Percentiles rank a stretch among this genome's conserved stretches.
Conservation (phyloP, 2,113 vertebrate genomes). For the Epinephelus cyanopodus region DNA sequence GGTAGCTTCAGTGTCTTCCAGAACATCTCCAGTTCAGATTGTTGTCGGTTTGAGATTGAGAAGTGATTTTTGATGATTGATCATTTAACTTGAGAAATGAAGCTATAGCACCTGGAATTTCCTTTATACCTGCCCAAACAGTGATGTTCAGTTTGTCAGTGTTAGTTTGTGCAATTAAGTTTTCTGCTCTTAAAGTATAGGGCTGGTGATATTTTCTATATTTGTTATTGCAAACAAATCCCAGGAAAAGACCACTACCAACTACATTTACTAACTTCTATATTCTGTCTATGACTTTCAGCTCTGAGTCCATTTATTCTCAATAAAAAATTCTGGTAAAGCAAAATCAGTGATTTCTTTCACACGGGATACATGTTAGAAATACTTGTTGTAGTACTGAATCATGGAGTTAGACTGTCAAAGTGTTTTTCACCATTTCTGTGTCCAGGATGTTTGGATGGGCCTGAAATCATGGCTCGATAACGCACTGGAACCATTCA, state of each 20-base stretch:
- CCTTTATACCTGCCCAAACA: slow-evolving; percentile 45
- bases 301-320: neutral
- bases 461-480: no score
- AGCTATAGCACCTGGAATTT: slow-evolving; percentile 55
- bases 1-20: slow-evolving; percentile 11
- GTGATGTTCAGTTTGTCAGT: slow-evolving; percentile 26
- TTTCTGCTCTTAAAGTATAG: slow-evolving; percentile 59
- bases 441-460: no score
- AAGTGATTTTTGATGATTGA: slow-evolving; percentile 16
- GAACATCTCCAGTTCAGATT: slow-evolving; percentile 23
- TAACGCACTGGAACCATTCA: no score
- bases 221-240: slow-evolving; percentile 34
- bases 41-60: slow-evolving; percentile 10
- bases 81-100: slow-evolving; percentile 23
- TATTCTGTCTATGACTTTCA: neutral
- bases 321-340: neutral
- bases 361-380: no score
- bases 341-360: no score
- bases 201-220: slow-evolving; percentile 22
- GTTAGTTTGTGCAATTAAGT: slow-evolving; percentile 50
- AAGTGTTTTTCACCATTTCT: no score
- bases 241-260: slow-evolving; percentile 34
- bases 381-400: no score
- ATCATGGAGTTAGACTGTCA: no score
- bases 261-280: neutral